These are phyloP conservation scores for Pogonocherus hispidulus DNA, from an alignment of 2,888 invertebrate species.

Conservation along the genomic window DNA sequence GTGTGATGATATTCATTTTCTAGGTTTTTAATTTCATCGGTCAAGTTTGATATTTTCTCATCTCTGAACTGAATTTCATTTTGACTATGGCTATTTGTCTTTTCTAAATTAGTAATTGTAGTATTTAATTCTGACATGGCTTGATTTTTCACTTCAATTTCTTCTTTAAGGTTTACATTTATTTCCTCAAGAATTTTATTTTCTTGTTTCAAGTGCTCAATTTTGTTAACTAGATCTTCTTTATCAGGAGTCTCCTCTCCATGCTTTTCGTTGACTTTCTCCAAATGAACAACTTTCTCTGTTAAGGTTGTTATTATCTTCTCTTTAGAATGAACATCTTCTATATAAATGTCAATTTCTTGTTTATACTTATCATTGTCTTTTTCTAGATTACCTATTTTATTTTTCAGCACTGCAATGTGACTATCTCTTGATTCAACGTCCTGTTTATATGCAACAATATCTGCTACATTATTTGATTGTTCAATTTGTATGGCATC, in stretches of 20 bases:
- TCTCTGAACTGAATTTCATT: too few relatives aligned
- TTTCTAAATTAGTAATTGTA: too few relatives aligned
- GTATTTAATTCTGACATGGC: too few relatives aligned
- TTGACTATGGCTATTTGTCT: too few relatives aligned
- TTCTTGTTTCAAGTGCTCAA: background rate
- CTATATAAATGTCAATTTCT: background rate
- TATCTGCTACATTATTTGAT: background rate
- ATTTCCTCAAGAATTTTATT: background rate
- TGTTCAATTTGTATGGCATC: constrained; percentile 5
- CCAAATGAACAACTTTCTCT: background rate
- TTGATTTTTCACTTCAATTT: too few relatives aligned
- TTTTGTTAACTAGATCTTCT: background rate
- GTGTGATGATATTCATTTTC: too few relatives aligned
- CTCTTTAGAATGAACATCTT: background rate
- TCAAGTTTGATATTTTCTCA: too few relatives aligned
- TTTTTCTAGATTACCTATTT: background rate
- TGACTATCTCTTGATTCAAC: background rate
- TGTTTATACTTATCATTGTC: background rate
- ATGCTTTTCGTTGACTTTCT: background rate
- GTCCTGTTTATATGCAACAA: background rate
- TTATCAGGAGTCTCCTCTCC: background rate
- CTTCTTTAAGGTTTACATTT: background rate
- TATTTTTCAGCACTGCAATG: background rate
- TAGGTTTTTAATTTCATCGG: too few relatives aligned
- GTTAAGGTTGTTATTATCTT: background rate